Base-by-base conservation (phyloP, 2,113 vertebrate genomes). In the Cryptomyrus ogoouensis region DNA sequence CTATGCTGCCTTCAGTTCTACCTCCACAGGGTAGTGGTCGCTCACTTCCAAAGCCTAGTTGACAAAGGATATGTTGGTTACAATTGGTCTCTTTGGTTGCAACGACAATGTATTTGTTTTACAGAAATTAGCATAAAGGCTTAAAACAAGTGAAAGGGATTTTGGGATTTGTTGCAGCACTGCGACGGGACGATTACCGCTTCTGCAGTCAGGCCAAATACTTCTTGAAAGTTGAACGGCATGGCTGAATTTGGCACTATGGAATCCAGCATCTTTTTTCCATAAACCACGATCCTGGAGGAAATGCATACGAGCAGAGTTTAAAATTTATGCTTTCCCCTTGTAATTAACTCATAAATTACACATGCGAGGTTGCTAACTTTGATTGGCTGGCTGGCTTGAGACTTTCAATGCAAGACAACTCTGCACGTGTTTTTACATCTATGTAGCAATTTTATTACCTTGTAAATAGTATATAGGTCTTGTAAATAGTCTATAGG, bases 21-120 rank as follows among this genome's bases (percentile, higher is more conserved):
- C 97, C 90, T 97, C 96, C 85, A 98, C 96, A 0, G 97, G 97
- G 89, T 96, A 98, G 88, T 98, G 97, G 91, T 98, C 97, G 2
- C 97, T 98, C 83, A 98, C 94, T 7, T 94, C 93, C 84, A 96
- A 91, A 1, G 97, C 97, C 97, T 98, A 91, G 24, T 12, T 50
- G 5, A 77, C 17, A 80, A 15, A 77, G 44, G 70, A 86, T 21
- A 86, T 21, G 49, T 47, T 77, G 66, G 31, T 39, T 27, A n/a
- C 8, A 47, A 85, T 27, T 85, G 31, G 13, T 17, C 12, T 31
- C 70, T n/a, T 27, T 77, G 31, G 70, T 77, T 80, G 15, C 19
- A 80, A 80, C 31, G 17, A 5, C 2, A 5, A 80, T 15, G 74
- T 3, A 77, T 77, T 35, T 31, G 70, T 39, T 77, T 39, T 27